Percentiles rank a stretch among this genome's conserved stretches.
Evolutionary conservation across 2,113 vertebrate species (phyloP).

Genomic region (Synchiropus splendidus): DNA sequence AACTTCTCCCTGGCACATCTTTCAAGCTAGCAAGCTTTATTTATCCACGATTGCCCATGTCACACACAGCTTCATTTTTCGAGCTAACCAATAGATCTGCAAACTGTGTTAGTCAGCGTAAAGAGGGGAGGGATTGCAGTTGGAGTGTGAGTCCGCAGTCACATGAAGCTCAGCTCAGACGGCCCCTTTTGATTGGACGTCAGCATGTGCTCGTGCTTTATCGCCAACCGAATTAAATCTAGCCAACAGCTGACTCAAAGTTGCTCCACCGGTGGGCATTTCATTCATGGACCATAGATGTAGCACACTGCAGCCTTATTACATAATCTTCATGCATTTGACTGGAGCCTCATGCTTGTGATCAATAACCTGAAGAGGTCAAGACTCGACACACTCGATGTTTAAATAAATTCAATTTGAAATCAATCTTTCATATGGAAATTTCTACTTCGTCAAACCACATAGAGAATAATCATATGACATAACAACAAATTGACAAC

Average conservation of each 20-base stretch:
- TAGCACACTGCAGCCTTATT: constrained; percentile 4
- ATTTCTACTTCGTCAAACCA: too few species aligned
- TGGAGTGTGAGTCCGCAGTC: constrained; percentile 37
- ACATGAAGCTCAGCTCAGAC: constrained; percentile 46
- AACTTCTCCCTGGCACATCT: background rate
- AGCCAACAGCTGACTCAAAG: constrained; percentile 38
- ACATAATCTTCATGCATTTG: constrained; percentile 2
- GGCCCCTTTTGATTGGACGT: constrained; percentile 41
- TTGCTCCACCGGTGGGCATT: constrained; percentile 4
- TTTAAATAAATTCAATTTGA: too few species aligned
- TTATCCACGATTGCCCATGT: constrained; percentile 17
- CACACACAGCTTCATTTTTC: constrained; percentile 7
- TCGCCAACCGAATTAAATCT: constrained; percentile 43
- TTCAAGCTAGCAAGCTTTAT: constrained; percentile 7
- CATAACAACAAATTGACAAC: too few species aligned
- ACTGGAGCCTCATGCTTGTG: background rate
- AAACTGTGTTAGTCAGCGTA: background rate
- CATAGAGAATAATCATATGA: too few species aligned
- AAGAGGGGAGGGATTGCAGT: constrained; percentile 36
- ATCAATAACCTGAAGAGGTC: too few species aligned
- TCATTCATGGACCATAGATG: constrained; percentile 27
- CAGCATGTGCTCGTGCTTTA: constrained; percentile 18
- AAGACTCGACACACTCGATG: background rate
- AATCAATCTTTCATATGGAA: too few species aligned
- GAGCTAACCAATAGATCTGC: constrained; percentile 1